Evolutionary conservation across 2,797 vertebrate species (phyloP).

Genomic region (Notolepis coatsorum): DNA sequence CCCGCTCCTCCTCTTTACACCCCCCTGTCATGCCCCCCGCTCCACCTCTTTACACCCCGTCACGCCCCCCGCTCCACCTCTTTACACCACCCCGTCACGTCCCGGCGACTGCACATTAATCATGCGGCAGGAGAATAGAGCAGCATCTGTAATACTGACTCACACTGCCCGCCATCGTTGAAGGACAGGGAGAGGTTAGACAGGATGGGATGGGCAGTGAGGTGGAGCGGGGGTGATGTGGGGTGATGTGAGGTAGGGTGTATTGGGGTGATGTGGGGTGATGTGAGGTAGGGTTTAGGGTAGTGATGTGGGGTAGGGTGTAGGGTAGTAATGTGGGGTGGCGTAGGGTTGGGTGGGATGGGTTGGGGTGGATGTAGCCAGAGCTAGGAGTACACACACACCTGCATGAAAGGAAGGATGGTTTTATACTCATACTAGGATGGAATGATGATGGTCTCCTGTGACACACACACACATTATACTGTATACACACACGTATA

Average conservation of each 20-base stretch:
- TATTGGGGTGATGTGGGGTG: not conserved
- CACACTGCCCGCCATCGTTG: slow-evolving; percentile 53
- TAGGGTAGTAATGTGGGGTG: not conserved
- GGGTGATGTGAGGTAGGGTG: no score
- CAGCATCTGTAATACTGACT: slow-evolving; percentile 81
- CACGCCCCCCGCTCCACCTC: slow-evolving; percentile 43
- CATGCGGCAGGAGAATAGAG: slow-evolving; percentile 81
- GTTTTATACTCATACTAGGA: no score
- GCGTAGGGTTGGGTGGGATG: not conserved
- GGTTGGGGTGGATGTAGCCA: not conserved
- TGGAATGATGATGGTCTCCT: no score
- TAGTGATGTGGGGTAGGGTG: not conserved
- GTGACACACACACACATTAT: slow-evolving; percentile 23
- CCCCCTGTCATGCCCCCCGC: not conserved
- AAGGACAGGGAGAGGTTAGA: slow-evolving; percentile 80
- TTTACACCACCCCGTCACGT: slow-evolving; percentile 78
- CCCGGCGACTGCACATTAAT: slow-evolving; percentile 80
- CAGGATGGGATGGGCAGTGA: not conserved
- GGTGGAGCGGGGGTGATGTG: not conserved
- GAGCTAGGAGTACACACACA: no score
- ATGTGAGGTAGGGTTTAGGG: not conserved
- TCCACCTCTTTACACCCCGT: slow-evolving; percentile 7
- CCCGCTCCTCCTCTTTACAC: not conserved
- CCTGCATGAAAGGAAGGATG: no score
- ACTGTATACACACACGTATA: not conserved